Evolutionary conservation across 2,113 vertebrate genomes (phyloP).

Genomic region (Panthera uncia): DNA sequence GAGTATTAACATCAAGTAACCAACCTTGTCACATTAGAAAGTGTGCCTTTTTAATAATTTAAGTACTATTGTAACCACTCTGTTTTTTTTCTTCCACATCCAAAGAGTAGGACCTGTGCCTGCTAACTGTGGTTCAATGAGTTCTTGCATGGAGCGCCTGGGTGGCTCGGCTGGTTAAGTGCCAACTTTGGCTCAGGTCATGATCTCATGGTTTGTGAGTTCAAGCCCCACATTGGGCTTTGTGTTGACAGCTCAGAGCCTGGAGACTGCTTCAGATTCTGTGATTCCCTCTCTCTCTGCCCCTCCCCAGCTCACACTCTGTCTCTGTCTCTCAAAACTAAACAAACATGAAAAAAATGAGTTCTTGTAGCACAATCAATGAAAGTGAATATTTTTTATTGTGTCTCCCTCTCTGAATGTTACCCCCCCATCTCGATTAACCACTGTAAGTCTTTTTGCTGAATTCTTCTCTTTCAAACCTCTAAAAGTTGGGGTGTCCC

Average conservation of each 20-base stretch:
- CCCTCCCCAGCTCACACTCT: no score
- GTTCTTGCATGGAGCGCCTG: neutral
- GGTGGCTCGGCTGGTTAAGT: no score
- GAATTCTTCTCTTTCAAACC: neutral
- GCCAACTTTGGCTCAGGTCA: no score
- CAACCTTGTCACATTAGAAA: neutral
- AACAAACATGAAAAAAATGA: neutral
- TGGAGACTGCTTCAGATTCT: no score
- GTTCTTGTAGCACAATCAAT: conserved; percentile 40
- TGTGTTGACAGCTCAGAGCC: no score
- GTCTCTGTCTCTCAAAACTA: no score
- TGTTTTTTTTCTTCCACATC: neutral
- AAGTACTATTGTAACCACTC: neutral
- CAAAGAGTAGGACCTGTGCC: neutral
- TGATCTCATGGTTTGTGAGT: no score
- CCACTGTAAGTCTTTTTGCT: neutral
- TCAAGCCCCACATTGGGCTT: no score
- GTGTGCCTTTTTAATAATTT: neutral
- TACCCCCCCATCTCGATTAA: neutral
- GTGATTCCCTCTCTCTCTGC: no score
- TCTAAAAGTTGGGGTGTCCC: neutral
- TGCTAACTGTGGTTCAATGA: conserved; percentile 56
- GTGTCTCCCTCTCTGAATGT: neutral
- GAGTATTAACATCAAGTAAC: neutral
- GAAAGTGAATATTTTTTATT: neutral